phyloP scores from a whole-genome alignment of 2,888 invertebrate species.

The Auanema sp. region DNA sequence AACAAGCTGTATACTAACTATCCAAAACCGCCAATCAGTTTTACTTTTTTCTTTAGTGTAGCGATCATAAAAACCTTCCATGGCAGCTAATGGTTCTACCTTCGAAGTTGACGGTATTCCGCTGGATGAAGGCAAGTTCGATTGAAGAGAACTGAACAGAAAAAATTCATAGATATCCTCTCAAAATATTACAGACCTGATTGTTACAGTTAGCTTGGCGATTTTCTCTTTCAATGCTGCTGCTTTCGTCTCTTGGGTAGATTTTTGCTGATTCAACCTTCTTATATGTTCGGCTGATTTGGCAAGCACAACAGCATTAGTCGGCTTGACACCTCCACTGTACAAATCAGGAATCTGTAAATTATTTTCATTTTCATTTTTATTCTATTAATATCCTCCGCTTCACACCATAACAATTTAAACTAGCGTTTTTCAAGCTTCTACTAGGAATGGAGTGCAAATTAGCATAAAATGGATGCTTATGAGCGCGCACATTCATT shows the following conservation, averaged over 20 bases:
- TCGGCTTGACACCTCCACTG: conserved; percentile 59
- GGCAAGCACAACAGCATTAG: conserved; percentile 63
- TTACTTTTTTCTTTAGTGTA: conserved; percentile 49
- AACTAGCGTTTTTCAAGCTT: no score
- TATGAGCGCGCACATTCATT: no score
- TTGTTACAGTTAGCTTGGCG: conserved; percentile 35
- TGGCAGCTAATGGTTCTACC: conserved; percentile 35
- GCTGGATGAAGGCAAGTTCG: conserved; percentile 50
- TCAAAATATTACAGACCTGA: conserved; percentile 35
- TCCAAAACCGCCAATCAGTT: conserved; percentile 60
- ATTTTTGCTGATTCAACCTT: conserved; percentile 31
- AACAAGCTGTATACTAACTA: conserved; percentile 44
- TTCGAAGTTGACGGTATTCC: conserved; percentile 26
- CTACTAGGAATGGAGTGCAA: no score
- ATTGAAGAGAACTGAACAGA: conserved; percentile 52
- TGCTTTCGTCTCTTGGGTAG: conserved; percentile 24
- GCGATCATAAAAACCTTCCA: conserved; percentile 43
- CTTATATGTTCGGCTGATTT: conserved; percentile 60
- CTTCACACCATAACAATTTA: no score
- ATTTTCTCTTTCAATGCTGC: conserved; percentile 29
- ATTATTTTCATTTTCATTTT: conserved; percentile 1
- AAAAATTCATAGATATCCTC: background rate
- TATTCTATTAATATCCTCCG: no score
- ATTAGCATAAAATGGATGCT: no score
- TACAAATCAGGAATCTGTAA: conserved; percentile 55